Evolutionary conservation across 2,113 vertebrate genomes (phyloP).

Genomic region (Shinisaurus crocodilurus): DNA sequence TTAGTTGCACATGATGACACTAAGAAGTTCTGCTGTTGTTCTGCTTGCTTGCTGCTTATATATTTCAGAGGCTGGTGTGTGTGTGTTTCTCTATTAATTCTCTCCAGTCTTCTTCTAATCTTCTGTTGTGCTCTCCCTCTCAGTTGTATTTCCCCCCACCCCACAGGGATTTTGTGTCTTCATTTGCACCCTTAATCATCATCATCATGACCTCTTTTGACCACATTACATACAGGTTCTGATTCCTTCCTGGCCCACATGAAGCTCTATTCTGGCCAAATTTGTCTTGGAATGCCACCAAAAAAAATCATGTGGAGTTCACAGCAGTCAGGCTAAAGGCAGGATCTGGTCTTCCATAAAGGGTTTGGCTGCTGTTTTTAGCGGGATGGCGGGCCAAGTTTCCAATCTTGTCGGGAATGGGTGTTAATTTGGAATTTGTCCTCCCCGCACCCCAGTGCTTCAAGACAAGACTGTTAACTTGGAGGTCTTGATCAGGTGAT

Average conservation of each 20-base stretch:
- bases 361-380: not conserved
- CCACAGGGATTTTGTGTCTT: not conserved
- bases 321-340: not conserved
- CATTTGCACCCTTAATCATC: not conserved
- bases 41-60: not conserved
- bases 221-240: not conserved
- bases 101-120: not conserved
- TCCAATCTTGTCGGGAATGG: no score
- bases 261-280: not conserved
- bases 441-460: not conserved
- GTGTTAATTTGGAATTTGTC: not conserved
- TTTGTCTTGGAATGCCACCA: conserved; percentile 1
- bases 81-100: not conserved
- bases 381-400: not conserved
- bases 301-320: not conserved
- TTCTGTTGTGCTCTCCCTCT: not conserved
- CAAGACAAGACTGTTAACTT: not conserved
- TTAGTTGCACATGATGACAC: not conserved
- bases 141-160: not conserved
- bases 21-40: not conserved
- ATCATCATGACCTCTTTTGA: not conserved
- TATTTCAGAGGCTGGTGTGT: not conserved
- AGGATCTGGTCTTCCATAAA: not conserved
- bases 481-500: not conserved
- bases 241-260: not conserved